A percentile compares a stretch with the other conserved stretches of the same genome.
Conservation (phyloP, 2,113 vertebrate species). For the Meriones unguiculatus region DNA sequence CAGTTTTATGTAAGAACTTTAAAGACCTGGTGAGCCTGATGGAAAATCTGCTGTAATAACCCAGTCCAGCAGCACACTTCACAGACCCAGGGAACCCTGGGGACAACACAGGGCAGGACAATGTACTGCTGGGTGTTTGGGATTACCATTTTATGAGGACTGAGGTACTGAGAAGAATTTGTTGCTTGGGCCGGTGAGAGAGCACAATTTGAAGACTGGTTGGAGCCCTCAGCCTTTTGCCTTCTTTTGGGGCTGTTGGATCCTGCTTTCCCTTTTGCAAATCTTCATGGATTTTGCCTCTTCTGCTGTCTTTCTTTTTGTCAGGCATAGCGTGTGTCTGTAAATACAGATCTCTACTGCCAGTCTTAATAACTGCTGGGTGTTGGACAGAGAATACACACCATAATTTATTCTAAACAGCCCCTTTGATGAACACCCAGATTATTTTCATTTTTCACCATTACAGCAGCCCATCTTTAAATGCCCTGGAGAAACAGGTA, state of each 20-base stretch:
- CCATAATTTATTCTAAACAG: slow-evolving; percentile 21
- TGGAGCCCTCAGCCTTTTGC: neutral
- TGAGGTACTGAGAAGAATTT: slow-evolving; percentile 38
- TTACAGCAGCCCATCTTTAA: slow-evolving; percentile 33
- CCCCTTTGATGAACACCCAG: neutral
- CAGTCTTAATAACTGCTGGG: neutral
- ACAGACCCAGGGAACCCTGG: slow-evolving; percentile 15
- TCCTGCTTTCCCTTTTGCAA: neutral
- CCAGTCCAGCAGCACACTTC: neutral
- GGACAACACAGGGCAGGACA: neutral
- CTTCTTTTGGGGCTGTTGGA: neutral
- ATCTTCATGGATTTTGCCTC: slow-evolving; percentile 20
- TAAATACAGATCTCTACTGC: neutral
- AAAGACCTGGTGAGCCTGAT: slow-evolving; percentile 74
- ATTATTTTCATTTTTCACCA: slow-evolving; percentile 24
- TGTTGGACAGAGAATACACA: neutral
- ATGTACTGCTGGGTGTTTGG: neutral
- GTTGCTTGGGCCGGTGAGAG: neutral
- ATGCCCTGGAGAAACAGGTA: neutral
- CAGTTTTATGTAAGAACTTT: slow-evolving; percentile 82
- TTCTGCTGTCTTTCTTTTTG: neutral
- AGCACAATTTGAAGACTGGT: neutral
- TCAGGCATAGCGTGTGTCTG: neutral
- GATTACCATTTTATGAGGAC: slow-evolving; percentile 46
- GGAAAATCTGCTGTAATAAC: slow-evolving; percentile 55